Percentiles rank a stretch among this genome's conserved stretches.
phyloP scores from a whole-genome alignment of 2,888 invertebrate species.

The Hypomecis punctinalis region DNA sequence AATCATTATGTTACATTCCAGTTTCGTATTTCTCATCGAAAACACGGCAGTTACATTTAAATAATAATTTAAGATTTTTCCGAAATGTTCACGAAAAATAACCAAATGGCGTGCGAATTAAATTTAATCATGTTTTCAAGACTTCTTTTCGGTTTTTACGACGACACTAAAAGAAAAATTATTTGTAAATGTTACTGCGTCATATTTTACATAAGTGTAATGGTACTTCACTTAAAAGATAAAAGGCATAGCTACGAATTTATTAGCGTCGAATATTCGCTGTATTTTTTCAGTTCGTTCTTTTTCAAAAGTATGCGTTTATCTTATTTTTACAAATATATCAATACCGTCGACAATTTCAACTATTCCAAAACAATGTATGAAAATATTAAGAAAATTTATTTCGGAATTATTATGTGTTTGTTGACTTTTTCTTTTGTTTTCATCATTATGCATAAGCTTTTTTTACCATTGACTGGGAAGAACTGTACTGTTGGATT shows the following conservation, averaged over 20 bases:
- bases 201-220: background rate
- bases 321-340: background rate
- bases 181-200: background rate
- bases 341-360: background rate
- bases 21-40: background rate
- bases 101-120: background rate
- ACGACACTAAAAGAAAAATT: background rate
- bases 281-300: background rate
- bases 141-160: background rate
- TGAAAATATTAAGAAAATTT: background rate
- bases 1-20: background rate
- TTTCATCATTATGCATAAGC: background rate
- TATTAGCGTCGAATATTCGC: background rate
- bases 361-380: background rate
- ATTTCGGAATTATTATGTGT: background rate
- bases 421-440: background rate
- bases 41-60: background rate
- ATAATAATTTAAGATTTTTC: background rate
- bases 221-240: background rate
- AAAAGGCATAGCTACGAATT: background rate
- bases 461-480: too few species aligned
- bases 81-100: background rate
- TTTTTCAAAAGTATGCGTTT: background rate
- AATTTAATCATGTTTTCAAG: background rate
- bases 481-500: too few species aligned